Percentiles rank a stretch among this genome's conserved stretches.
Conservation (phyloP, 2,888 invertebrate genomes). For the Sturmia bella region DNA sequence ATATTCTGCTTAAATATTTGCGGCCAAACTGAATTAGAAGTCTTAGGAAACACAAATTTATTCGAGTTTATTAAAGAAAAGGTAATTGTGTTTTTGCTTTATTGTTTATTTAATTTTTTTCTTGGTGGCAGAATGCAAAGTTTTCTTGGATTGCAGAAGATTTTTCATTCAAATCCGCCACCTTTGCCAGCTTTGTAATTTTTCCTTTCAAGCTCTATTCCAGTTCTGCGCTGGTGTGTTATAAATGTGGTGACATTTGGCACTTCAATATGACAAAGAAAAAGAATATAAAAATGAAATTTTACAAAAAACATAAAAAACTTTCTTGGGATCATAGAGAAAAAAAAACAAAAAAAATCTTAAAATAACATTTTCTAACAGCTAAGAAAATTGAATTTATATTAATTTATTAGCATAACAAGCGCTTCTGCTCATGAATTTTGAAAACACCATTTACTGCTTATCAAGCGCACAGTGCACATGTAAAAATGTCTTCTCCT, state of each 20-base stretch:
- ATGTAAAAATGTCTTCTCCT: background rate
- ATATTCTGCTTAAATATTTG: slow-evolving; percentile 61
- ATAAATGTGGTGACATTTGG: slow-evolving; percentile 70
- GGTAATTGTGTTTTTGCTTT: slow-evolving; percentile 12
- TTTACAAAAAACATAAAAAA: slow-evolving; percentile 45
- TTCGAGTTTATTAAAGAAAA: slow-evolving; percentile 55
- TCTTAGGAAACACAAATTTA: slow-evolving; percentile 38
- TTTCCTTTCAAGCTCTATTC: background rate
- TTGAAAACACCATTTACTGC: slow-evolving; percentile 34
- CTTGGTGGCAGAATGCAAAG: slow-evolving; percentile 46
- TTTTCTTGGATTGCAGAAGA: slow-evolving; percentile 59
- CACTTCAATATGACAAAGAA: slow-evolving; percentile 62
- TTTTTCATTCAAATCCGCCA: slow-evolving; percentile 14
- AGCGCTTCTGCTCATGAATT: slow-evolving; percentile 65
- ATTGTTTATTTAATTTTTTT: slow-evolving; percentile 18
- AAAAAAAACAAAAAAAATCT: slow-evolving; percentile 21
- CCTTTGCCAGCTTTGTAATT: slow-evolving; percentile 38
- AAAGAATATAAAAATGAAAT: slow-evolving; percentile 38
- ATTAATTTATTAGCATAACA: slow-evolving; percentile 81
- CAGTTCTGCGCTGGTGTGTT: slow-evolving; percentile 14
- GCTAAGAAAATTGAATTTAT: slow-evolving; percentile 79
- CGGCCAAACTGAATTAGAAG: slow-evolving; percentile 26
- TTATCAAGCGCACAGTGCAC: background rate
- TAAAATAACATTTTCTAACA: slow-evolving; percentile 21
- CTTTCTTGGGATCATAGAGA: slow-evolving; percentile 39